These are phyloP conservation scores for Isaurus tuberculatus DNA, from an alignment of 92 coral and sea anemone species.

Conservation along the genomic window DNA sequence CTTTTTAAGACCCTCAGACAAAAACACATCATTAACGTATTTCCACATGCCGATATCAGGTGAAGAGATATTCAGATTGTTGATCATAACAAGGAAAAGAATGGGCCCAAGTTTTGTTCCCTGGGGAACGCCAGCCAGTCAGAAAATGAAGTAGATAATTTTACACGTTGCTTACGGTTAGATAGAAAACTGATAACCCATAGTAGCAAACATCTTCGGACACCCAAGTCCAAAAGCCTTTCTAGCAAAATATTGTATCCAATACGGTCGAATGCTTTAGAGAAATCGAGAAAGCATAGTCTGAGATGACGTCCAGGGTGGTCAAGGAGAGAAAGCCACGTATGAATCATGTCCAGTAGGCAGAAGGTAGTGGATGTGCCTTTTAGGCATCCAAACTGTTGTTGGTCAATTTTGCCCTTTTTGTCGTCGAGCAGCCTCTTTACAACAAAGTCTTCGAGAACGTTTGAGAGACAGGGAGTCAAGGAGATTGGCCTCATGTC, in stretches of 20 bases:
- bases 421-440: constrained; percentile 37
- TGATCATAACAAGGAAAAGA: constrained; percentile 47
- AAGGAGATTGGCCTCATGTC: constrained; percentile 48
- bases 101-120: too few species aligned
- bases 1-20: constrained; percentile 39
- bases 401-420: constrained; percentile 42
- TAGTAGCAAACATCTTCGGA: constrained; percentile 36
- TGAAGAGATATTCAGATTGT: constrained; percentile 25
- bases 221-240: constrained; percentile 47
- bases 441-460: constrained; percentile 41
- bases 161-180: constrained; percentile 42
- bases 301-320: constrained; percentile 40
- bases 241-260: constrained; percentile 39
- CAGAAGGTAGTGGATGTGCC: constrained; percentile 33
- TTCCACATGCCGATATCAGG: constrained; percentile 43
- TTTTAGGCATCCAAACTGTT: constrained; percentile 49
- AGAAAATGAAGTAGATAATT: constrained; percentile 17
- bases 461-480: constrained; percentile 37
- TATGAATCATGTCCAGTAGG: constrained; percentile 60
- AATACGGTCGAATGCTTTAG: constrained; percentile 46
- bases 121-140: constrained; percentile 64
- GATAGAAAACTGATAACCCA: constrained; percentile 51
- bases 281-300: constrained; percentile 49
- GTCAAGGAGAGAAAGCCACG: constrained; percentile 60
- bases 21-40: constrained; percentile 39